A percentile compares a stretch with the other conserved stretches of the same genome.
phyloP scores from a whole-genome alignment of 2,113 vertebrate species.

The Triplophysa dalaica region DNA sequence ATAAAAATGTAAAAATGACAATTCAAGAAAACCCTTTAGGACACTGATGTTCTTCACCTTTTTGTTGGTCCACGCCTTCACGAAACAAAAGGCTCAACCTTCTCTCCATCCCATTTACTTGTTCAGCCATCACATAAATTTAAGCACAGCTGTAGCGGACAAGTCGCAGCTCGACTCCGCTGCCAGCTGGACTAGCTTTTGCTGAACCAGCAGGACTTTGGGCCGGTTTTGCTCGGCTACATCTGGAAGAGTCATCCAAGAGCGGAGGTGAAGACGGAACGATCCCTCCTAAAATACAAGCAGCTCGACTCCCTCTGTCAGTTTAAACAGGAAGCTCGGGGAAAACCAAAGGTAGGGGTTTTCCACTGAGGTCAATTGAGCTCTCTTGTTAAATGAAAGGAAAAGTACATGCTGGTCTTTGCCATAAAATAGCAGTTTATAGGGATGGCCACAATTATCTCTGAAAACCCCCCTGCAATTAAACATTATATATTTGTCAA shows the following conservation, averaged over 20 bases:
- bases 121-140: conserved; percentile 94
- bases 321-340: conserved; percentile 5
- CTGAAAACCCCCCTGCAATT: too few species aligned
- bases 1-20: background rate
- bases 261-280: conserved; percentile 83
- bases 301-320: conserved; percentile 44
- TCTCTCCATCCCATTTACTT: conserved; percentile 92
- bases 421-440: background rate
- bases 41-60: background rate
- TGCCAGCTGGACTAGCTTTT: conserved; percentile 70
- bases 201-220: conserved; percentile 91
- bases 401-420: background rate
- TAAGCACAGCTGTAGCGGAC: conserved; percentile 96
- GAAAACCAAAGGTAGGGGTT: background rate
- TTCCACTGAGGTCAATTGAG: background rate
- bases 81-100: conserved; percentile 82
- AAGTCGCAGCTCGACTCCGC: conserved; percentile 83
- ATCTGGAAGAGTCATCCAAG: conserved; percentile 89
- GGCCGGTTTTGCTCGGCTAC: conserved; percentile 83
- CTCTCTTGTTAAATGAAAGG: background rate
- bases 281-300: conserved; percentile 85
- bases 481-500: too few species aligned
- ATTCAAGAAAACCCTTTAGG: background rate
- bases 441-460: background rate
- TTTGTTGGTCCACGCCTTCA: conserved; percentile 21